These are phyloP conservation scores for Remorina albescens DNA, from an alignment of 2,797 vertebrate species.

Conservation along the genomic window DNA sequence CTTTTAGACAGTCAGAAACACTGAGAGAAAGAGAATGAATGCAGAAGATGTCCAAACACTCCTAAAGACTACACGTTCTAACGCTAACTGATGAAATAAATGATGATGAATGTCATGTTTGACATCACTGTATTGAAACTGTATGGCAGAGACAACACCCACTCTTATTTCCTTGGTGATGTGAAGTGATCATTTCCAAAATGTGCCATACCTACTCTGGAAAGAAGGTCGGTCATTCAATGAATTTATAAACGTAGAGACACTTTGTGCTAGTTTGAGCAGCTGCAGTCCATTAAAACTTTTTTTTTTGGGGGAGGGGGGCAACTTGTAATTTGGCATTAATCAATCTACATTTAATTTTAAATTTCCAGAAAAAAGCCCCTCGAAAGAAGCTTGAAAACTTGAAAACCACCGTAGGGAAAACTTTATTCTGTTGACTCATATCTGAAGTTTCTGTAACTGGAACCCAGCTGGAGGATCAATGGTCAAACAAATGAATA, in stretches of 20 bases:
- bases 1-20: constrained; percentile 58
- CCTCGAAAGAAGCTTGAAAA: constrained; percentile 20
- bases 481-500: constrained; percentile 18
- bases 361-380: constrained; percentile 28
- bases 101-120: not conserved
- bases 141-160: constrained; percentile 8
- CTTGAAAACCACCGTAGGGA: constrained; percentile 47
- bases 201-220: constrained; percentile 22
- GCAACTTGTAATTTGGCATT: too few relatives aligned
- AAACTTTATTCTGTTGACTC: constrained; percentile 49
- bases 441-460: constrained; percentile 10
- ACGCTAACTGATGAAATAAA: not conserved
- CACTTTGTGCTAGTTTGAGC: not conserved
- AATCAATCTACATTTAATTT: too few relatives aligned
- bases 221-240: constrained; percentile 28
- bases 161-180: constrained; percentile 45
- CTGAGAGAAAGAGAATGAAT: constrained; percentile 20
- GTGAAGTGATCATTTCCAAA: constrained; percentile 28
- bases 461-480: constrained; percentile 54
- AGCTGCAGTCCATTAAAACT: not conserved
- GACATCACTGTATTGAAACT: not conserved
- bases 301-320: too few relatives aligned
- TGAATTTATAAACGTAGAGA: not conserved
- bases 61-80: not conserved
- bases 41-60: constrained; percentile 22